phyloP scores from a whole-genome alignment of 2,797 vertebrate genomes.

The Stomatorhinus walkeri region DNA sequence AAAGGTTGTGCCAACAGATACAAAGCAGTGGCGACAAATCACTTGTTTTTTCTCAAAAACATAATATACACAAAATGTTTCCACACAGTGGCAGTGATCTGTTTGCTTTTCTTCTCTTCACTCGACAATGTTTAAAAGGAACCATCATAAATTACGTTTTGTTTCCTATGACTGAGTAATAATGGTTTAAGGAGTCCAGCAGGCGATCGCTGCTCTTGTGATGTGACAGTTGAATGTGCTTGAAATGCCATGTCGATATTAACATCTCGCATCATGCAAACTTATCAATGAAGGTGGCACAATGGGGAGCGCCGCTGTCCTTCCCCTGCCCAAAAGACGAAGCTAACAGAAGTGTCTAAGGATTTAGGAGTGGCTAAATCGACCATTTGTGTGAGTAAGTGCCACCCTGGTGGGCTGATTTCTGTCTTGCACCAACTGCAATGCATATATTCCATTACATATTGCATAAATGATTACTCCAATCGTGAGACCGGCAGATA shows the following conservation, averaged over 20 bases:
- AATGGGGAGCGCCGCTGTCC: neutral
- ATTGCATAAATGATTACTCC: neutral
- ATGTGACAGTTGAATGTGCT: neutral
- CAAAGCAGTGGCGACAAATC: neutral
- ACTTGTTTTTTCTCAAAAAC: neutral
- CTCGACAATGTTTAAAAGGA: neutral
- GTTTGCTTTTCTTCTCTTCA: neutral
- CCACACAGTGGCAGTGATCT: neutral
- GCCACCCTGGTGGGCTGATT: neutral
- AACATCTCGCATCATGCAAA: neutral
- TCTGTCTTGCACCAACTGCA: neutral
- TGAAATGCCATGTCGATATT: neutral
- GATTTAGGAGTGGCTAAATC: neutral
- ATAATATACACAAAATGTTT: neutral
- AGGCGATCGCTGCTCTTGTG: neutral
- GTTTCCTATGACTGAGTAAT: neutral
- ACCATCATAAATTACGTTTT: neutral
- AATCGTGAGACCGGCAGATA: neutral
- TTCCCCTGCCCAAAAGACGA: neutral
- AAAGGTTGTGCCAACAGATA: neutral
- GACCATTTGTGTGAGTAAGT: neutral
- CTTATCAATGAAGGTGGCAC: neutral
- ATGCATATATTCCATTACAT: neutral
- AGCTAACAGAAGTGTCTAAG: neutral
- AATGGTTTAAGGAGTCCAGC: neutral